Base-by-base conservation (phyloP, 1,140 invertebrate genomes). In the Drosophila melanica region DNA sequence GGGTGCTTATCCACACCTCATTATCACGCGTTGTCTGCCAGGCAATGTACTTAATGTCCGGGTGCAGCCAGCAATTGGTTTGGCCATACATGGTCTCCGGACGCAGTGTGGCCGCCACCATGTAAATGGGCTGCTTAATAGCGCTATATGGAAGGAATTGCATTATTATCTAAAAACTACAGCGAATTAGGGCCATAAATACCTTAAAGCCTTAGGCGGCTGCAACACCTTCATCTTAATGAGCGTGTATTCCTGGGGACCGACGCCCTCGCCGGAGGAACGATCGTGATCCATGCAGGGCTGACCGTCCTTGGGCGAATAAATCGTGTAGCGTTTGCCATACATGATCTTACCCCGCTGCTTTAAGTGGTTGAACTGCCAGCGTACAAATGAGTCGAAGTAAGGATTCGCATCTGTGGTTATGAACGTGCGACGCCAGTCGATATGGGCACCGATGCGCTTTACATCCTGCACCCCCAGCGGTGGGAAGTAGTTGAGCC, bases 81-180 rank as follows among this genome's bases (percentile, higher is more conserved):
- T 99, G 99, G 3, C 99, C 99, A 92, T 99, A 99, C 99, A 99
- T 99, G 1, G 99, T 99, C 93, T 99, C 99, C 10, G 99, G 98
- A 75, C 98, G 93, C 6, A 99, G 93, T 14, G 99, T 99, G n/a
- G 98, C 99, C 42, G 98, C 98, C 11, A 99, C 98, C 50, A 99
- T 33, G 16, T 74, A 90, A 75, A 90, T 73, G 9, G 75, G 58
- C 33, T 85, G 70, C 70, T 77, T 90, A 7, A 86, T 80, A 39
- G 79, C 20, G 7, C 78, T 87, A 11, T 3, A 44, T 57, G 6
- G 3, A 0, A n/a, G 30, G 11, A 35, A 37, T 18, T 44, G 23
- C 10, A 14, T 30, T 35, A 18, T 16, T 8, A 30, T 18, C 11
- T n/a, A 7, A 35, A 9, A 4, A 45, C 8, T 4, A 44, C 9